These are phyloP conservation scores for Austrolebias charrua DNA, from an alignment of 2,797 vertebrate genomes.

Conservation along the genomic window DNA sequence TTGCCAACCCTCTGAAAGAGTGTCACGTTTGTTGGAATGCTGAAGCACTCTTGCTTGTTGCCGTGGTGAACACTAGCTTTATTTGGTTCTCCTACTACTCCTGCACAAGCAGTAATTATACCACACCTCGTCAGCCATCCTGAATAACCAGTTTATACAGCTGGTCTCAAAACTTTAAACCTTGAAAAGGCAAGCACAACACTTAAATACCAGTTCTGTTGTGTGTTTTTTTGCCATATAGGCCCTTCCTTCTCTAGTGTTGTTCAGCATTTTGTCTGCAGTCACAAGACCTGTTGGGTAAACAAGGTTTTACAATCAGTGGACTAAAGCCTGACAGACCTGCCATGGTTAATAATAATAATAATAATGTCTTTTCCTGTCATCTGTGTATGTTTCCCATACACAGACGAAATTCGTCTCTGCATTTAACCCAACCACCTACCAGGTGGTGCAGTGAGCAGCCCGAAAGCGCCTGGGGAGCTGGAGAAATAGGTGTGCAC, in stretches of 20 bases:
- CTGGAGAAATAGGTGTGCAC: too few relatives aligned
- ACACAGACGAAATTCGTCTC: too few relatives aligned
- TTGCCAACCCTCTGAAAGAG: conserved; percentile 39
- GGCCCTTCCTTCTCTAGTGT: neutral
- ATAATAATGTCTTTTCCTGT: too few relatives aligned
- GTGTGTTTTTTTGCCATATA: neutral
- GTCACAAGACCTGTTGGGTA: neutral
- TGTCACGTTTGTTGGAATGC: conserved; percentile 19
- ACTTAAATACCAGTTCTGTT: too few relatives aligned
- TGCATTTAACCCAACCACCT: too few relatives aligned
- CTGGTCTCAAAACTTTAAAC: too few relatives aligned
- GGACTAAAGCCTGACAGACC: neutral
- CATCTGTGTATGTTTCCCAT: too few relatives aligned
- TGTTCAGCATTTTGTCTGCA: neutral
- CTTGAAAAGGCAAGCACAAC: too few relatives aligned
- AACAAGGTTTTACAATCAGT: neutral
- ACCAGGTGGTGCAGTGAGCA: too few relatives aligned
- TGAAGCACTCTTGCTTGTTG: conserved; percentile 24
- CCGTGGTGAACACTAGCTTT: conserved; percentile 25
- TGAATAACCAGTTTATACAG: conserved; percentile 21
- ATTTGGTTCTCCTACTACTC: neutral
- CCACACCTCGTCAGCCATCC: conserved; percentile 2
- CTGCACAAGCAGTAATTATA: conserved; percentile 11
- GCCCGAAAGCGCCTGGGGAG: too few relatives aligned
- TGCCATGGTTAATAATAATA: neutral